phyloP scores from a whole-genome alignment of 2,797 vertebrate genomes.

The Danio albolineatus region DNA sequence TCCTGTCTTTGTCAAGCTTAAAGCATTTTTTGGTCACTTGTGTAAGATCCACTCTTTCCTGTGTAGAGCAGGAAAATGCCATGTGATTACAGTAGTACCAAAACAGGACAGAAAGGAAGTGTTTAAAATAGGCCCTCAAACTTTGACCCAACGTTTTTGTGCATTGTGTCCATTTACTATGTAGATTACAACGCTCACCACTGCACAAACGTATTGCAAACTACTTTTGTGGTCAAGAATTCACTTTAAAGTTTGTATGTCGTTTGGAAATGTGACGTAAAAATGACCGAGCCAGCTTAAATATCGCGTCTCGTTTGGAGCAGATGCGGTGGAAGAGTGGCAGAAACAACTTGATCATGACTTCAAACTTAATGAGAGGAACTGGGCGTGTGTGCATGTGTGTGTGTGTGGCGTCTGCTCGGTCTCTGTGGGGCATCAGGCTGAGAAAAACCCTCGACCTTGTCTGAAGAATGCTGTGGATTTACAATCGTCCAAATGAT shows the following conservation, averaged over 20 bases:
- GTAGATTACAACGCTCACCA: neutral
- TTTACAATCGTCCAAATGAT: neutral
- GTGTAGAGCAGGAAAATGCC: slow-evolving; percentile 79
- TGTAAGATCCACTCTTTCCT: slow-evolving; percentile 86
- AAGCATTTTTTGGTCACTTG: slow-evolving; percentile 74
- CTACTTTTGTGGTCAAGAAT: neutral
- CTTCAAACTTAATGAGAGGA: slow-evolving; percentile 51
- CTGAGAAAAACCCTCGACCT: slow-evolving; percentile 29
- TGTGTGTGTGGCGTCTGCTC: slow-evolving; percentile 69
- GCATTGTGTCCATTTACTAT: slow-evolving; percentile 68
- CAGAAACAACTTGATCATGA: slow-evolving; percentile 35
- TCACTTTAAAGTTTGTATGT: neutral
- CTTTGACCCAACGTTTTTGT: slow-evolving; percentile 77
- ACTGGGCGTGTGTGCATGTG: slow-evolving; percentile 47
- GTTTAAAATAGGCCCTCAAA: slow-evolving; percentile 81
- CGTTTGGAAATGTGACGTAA: neutral
- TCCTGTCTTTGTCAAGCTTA: slow-evolving; percentile 82
- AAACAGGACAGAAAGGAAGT: slow-evolving; percentile 83
- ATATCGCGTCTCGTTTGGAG: neutral
- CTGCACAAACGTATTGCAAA: neutral
- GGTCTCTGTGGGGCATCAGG: slow-evolving; percentile 70
- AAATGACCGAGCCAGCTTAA: neutral
- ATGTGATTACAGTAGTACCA: slow-evolving; percentile 79
- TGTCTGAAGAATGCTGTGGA: slow-evolving; percentile 38
- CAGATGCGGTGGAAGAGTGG: slow-evolving; percentile 27